Evolutionary conservation across 2,797 vertebrate genomes (phyloP).

Genomic region (Aeoliscus strigatus): DNA sequence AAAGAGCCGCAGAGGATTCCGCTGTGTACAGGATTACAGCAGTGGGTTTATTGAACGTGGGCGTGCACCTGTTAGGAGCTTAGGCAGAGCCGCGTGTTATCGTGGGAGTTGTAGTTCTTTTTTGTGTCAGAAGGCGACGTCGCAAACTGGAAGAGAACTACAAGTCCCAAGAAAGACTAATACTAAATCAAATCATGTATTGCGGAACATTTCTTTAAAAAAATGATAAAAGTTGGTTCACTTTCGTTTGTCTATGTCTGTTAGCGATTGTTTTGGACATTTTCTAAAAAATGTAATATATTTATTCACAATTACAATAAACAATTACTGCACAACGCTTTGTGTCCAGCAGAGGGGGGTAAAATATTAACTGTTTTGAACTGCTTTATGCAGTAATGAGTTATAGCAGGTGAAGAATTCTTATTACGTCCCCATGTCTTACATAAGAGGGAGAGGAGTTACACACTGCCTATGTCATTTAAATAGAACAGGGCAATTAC

Average conservation of each 20-base stretch:
- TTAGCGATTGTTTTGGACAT: background rate
- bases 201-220: background rate
- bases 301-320: background rate
- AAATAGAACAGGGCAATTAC: too few species aligned
- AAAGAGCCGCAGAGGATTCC: constrained; percentile 42
- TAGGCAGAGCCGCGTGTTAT: constrained; percentile 27
- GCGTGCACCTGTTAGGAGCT: constrained; percentile 44
- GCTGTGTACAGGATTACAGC: constrained; percentile 71
- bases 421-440: too few species aligned
- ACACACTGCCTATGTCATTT: too few species aligned
- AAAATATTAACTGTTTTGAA: constrained; percentile 8
- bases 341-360: constrained; percentile 42
- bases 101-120: constrained; percentile 60
- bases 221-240: too few species aligned
- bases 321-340: background rate
- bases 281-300: background rate
- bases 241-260: too few species aligned
- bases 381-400: too few species aligned
- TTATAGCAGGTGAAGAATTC: too few species aligned
- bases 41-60: constrained; percentile 64
- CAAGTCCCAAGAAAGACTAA: constrained; percentile 50
- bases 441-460: too few species aligned
- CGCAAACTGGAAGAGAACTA: constrained; percentile 33
- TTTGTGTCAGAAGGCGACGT: rapidly evolving
- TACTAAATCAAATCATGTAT: background rate